Evolutionary conservation across 2,797 vertebrate species (phyloP).

Genomic region (Chaenodraco wilsoni): DNA sequence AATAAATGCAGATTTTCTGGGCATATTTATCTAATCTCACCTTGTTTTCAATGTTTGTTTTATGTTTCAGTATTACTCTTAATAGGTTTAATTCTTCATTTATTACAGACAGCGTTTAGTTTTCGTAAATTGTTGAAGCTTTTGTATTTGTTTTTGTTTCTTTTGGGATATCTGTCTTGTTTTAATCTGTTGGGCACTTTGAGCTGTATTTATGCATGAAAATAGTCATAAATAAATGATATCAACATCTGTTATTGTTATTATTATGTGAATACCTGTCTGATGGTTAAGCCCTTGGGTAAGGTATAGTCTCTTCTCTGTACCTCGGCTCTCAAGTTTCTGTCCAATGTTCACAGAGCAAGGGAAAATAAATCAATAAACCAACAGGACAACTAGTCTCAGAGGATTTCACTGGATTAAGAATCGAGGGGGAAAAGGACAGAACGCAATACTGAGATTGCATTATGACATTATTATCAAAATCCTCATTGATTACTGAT

Average conservation of each 20-base stretch:
- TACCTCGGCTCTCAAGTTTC: conserved; percentile 76
- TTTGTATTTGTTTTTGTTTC: conserved; percentile 11
- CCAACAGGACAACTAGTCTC: conserved; percentile 82
- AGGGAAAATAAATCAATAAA: conserved; percentile 81
- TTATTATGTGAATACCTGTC: conserved; percentile 54
- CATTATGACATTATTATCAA: conserved; percentile 82
- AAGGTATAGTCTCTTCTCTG: conserved; percentile 65
- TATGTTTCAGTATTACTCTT: conserved; percentile 9
- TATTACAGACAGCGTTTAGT: neutral
- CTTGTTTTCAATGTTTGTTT: conserved; percentile 14
- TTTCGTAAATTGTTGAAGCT: neutral
- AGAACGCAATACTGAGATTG: conserved; percentile 71
- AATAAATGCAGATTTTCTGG: neutral
- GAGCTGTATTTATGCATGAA: conserved; percentile 21
- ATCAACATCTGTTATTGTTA: conserved; percentile 31
- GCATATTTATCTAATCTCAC: neutral
- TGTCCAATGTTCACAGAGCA: conserved; percentile 77
- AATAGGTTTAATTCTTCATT: conserved; percentile 14
- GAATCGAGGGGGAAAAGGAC: conserved; percentile 60
- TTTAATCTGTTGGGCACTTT: conserved; percentile 12
- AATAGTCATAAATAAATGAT: conserved; percentile 20
- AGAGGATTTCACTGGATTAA: conserved; percentile 84
- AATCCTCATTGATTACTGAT: conserved; percentile 84
- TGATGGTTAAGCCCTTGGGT: conserved; percentile 54
- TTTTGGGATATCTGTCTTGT: conserved; percentile 1